Evolutionary conservation across 2,888 invertebrate species (phyloP).

Genomic region (Synergus japonicus): DNA sequence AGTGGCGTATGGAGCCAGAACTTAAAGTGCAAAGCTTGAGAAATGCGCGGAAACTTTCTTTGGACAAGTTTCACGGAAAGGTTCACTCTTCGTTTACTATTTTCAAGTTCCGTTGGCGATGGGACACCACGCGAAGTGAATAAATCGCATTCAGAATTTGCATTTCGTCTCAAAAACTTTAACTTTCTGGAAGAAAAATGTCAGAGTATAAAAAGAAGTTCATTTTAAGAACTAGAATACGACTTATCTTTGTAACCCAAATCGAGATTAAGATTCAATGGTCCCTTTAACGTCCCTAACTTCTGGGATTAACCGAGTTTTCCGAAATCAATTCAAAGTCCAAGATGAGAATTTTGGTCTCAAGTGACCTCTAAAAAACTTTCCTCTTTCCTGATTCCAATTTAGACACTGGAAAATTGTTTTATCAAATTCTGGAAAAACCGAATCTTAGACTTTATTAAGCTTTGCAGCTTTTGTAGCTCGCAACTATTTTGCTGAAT

Average conservation of each 20-base stretch:
- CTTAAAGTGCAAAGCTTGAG: slow-evolving; percentile 11
- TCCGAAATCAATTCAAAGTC: too few relatives aligned
- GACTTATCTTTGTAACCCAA: too few relatives aligned
- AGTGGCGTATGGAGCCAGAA: background rate
- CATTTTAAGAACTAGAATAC: background rate
- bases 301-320: too few relatives aligned
- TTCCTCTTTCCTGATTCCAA: background rate
- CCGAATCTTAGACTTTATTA: background rate
- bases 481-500: slow-evolving; percentile 16
- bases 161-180: background rate
- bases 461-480: background rate
- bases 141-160: background rate
- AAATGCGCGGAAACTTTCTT: slow-evolving; percentile 3
- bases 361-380: background rate
- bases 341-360: too few relatives aligned
- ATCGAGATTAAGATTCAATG: too few relatives aligned
- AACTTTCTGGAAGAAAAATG: background rate
- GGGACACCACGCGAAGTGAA: background rate
- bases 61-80: background rate
- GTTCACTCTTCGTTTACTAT: slow-evolving; percentile 8
- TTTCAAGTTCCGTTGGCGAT: background rate
- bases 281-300: background rate
- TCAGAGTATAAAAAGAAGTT: background rate
- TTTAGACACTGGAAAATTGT: background rate
- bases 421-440: background rate